Evolutionary conservation across 2,888 invertebrate species (phyloP).

Genomic region (Drosophila buzzatii): DNA sequence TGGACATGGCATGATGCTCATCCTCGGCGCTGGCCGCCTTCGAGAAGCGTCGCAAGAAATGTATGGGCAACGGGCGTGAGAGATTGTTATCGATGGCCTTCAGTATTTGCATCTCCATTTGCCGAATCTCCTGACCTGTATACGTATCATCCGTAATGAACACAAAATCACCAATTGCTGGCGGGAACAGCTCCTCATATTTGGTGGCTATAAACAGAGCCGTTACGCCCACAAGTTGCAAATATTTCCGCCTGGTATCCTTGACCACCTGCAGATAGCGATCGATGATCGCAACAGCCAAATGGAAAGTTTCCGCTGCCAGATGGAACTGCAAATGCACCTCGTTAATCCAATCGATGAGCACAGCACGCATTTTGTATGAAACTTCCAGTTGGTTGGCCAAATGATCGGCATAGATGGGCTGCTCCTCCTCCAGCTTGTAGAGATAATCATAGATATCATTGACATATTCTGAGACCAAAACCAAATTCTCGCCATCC

Average conservation of each 20-base stretch:
- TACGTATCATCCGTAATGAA: constrained; percentile 96
- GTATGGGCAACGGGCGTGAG: constrained; percentile 94
- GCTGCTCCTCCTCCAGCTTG: constrained; percentile 89
- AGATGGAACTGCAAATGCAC: constrained; percentile 95
- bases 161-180: constrained; percentile 94
- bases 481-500: constrained; percentile 90
- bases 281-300: constrained; percentile 95
- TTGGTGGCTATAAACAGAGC: constrained; percentile 96
- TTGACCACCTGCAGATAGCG: constrained; percentile 90
- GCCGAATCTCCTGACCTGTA: constrained; percentile 90
- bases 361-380: constrained; percentile 93
- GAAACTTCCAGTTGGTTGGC: constrained; percentile 89
- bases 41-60: constrained; percentile 93
- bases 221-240: constrained; percentile 95
- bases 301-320: constrained; percentile 94
- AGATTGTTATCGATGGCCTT: constrained; percentile 91
- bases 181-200: constrained; percentile 97
- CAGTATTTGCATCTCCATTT: constrained; percentile 93
- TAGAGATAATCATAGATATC: constrained; percentile 95
- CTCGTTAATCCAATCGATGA: constrained; percentile 97
- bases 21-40: constrained; percentile 88
- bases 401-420: constrained; percentile 89
- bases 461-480: constrained; percentile 93
- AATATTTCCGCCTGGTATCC: constrained; percentile 88
- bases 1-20: constrained; percentile 91